Evolutionary conservation across 35 echinoderm and acorn worm species (phyloP).

Genomic region (Diadema setosum): DNA sequence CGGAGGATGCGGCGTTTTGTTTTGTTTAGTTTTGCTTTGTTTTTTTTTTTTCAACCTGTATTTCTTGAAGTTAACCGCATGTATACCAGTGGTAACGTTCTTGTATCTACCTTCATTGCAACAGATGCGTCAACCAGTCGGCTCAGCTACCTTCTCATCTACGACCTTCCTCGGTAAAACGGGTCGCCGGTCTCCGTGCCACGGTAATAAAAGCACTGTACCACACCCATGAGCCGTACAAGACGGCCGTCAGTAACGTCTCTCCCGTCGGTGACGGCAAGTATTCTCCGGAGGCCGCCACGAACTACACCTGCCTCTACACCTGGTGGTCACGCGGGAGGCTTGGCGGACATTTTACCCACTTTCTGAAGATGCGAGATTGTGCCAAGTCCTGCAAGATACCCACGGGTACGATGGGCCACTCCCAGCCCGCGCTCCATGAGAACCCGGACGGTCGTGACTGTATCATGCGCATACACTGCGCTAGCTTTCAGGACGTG

Average conservation of each 20-base stretch:
- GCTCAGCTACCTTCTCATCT: background rate
- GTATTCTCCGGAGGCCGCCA: background rate
- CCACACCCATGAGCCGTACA: background rate
- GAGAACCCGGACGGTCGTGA: background rate
- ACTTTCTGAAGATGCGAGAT: slow-evolving; percentile 8
- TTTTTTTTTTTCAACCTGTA: no score
- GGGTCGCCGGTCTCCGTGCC: background rate
- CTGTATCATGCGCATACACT: background rate
- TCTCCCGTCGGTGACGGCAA: background rate
- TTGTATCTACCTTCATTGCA: no score
- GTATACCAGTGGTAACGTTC: no score
- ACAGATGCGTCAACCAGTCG: background rate
- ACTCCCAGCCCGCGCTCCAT: background rate
- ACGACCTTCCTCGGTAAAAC: background rate
- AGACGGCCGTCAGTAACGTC: background rate
- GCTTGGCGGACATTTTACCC: background rate
- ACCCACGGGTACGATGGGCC: background rate
- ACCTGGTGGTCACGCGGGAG: slow-evolving; percentile 21
- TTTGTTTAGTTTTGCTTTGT: no score
- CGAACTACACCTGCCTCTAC: slow-evolving; percentile 12
- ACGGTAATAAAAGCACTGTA: slow-evolving; percentile 9
- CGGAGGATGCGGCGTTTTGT: no score
- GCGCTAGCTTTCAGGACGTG: slow-evolving; percentile 7
- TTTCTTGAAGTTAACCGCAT: no score
- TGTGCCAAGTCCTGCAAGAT: background rate